A percentile compares a stretch with the other conserved stretches of the same genome.
Conservation (phyloP, 2,113 vertebrate species). For the Monopterus albus region DNA sequence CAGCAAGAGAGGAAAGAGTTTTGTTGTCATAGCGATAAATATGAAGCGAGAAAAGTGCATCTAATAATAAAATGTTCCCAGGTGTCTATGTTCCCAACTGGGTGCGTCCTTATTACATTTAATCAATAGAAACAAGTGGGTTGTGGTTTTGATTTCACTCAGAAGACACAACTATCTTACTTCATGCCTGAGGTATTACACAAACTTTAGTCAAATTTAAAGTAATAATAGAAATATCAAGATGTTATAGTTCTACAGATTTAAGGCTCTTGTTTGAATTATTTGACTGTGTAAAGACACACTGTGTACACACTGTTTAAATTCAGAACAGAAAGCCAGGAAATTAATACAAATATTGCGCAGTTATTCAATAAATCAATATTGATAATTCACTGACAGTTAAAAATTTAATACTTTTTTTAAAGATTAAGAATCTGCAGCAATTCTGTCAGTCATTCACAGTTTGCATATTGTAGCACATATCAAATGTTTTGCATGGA, state of each 20-base stretch:
- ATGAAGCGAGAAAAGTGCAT: neutral
- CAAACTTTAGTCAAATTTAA: neutral
- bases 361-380: no score
- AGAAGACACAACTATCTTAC: neutral
- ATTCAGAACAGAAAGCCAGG: neutral
- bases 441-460: neutral
- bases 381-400: no score
- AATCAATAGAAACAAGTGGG: constrained; percentile 5
- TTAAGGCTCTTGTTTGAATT: neutral
- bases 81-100: constrained; percentile 11
- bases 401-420: no score
- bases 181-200: neutral
- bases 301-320: neutral
- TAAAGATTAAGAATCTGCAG: neutral
- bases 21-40: constrained; percentile 10
- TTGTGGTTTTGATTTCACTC: constrained; percentile 25
- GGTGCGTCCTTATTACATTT: neutral
- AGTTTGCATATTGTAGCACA: neutral
- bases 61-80: constrained; percentile 2
- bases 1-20: neutral
- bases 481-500: neutral
- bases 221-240: neutral
- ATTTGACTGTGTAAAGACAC: neutral
- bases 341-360: no score
- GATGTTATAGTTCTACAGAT: neutral